Evolutionary conservation across 2,113 vertebrate genomes (phyloP).

Genomic region (Boleophthalmus pectinirostris): DNA sequence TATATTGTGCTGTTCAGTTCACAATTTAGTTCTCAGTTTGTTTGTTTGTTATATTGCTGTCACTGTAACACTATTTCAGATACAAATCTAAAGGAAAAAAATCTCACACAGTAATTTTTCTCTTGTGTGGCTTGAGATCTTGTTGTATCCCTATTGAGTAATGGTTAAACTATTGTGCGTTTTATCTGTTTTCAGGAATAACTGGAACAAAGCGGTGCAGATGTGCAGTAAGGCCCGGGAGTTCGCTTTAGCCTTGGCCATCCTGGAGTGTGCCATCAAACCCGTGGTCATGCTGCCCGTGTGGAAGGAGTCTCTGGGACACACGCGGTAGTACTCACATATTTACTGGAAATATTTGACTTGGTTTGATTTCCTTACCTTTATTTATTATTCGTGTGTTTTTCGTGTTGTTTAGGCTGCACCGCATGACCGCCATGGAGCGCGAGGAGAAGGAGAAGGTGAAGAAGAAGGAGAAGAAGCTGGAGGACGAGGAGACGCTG

Average conservation of each 20-base stretch:
- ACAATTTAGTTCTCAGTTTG: no score
- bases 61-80: no score
- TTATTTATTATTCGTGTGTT: background rate
- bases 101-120: no score
- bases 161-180: background rate
- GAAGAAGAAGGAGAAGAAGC: constrained; percentile 93
- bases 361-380: background rate
- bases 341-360: background rate
- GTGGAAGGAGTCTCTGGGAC: constrained; percentile 95
- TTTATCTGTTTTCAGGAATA: constrained; percentile 78
- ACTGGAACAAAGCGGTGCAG: constrained; percentile 99
- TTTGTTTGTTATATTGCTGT: no score
- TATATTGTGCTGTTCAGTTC: no score
- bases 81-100: no score
- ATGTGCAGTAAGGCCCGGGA: constrained; percentile 99
- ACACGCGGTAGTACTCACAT: constrained; percentile 85
- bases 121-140: no score
- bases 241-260: constrained; percentile 95
- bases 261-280: constrained; percentile 98
- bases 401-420: constrained; percentile 74
- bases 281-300: constrained; percentile 96
- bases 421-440: constrained; percentile 94
- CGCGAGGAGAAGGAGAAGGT: constrained; percentile 96
- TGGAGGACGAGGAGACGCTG: constrained; percentile 94
- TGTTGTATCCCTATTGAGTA: no score